These are phyloP conservation scores for Hycleus cichorii DNA, from an alignment of 1,140 invertebrate species.

Conservation along the genomic window DNA sequence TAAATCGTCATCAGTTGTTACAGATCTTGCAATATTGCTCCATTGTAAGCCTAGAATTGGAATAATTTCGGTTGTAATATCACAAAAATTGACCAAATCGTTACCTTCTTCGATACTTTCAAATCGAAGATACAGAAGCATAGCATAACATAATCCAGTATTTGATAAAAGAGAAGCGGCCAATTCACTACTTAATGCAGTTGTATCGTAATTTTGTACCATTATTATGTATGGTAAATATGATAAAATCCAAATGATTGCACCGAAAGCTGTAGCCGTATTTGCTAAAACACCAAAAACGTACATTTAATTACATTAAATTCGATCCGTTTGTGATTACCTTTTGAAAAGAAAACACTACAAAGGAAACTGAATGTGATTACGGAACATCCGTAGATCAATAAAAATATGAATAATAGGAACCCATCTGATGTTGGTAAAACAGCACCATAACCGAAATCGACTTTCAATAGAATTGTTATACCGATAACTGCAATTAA, in stretches of 20 bases:
- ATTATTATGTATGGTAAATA: slow-evolving; percentile 68
- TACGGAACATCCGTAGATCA: slow-evolving; percentile 49
- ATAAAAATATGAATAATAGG: slow-evolving; percentile 45
- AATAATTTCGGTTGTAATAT: neutral
- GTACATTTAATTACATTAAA: no score
- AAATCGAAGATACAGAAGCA: slow-evolving; percentile 55
- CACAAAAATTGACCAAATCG: neutral
- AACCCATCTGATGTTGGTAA: slow-evolving; percentile 27
- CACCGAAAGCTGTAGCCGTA: slow-evolving; percentile 59
- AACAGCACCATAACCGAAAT: slow-evolving; percentile 27
- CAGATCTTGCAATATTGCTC: slow-evolving; percentile 58
- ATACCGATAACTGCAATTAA: slow-evolving; percentile 52
- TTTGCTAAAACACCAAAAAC: slow-evolving; percentile 44
- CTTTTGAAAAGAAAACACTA: slow-evolving; percentile 59
- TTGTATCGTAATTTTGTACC: slow-evolving; percentile 49
- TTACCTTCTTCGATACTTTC: slow-evolving; percentile 55
- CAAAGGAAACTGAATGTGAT: slow-evolving; percentile 62
- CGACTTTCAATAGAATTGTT: slow-evolving; percentile 38
- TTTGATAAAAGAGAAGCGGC: slow-evolving; percentile 58
- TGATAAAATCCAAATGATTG: slow-evolving; percentile 63
- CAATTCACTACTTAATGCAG: slow-evolving; percentile 47
- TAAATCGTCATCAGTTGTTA: slow-evolving; percentile 64
- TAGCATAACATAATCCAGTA: slow-evolving; percentile 70
- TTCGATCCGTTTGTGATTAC: no score
- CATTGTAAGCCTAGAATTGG: slow-evolving; percentile 60